Conservation (phyloP, 2,113 vertebrate genomes). For the Anoura caudifer region DNA sequence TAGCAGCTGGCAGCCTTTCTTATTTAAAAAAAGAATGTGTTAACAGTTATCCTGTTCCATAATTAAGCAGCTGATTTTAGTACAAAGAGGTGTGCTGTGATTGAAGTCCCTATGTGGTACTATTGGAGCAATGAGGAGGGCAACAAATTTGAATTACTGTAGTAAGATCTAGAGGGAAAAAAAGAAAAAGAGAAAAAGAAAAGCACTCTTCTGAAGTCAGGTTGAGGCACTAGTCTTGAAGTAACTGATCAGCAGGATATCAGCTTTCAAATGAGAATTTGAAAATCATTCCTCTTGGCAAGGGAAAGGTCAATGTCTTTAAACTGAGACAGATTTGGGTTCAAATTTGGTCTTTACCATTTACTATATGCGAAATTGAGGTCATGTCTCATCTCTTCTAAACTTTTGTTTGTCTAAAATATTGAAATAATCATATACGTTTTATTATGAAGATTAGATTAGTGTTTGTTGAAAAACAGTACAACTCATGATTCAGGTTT, state of each 20-base stretch:
- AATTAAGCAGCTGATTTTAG: background rate
- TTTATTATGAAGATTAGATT: background rate
- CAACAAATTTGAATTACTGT: background rate
- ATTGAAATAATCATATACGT: background rate
- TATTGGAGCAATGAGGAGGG: background rate
- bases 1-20: background rate
- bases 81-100: background rate
- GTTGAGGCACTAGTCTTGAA: background rate
- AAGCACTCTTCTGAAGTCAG: background rate
- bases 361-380: background rate
- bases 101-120: background rate
- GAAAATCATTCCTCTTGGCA: background rate
- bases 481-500: background rate
- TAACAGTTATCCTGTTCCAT: background rate
- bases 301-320: background rate
- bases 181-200: background rate
- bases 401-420: background rate
- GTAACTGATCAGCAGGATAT: background rate
- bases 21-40: background rate
- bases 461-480: background rate
- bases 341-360: background rate
- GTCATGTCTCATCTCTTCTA: background rate
- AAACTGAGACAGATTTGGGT: background rate
- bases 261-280: constrained; percentile 10
- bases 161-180: background rate